phyloP scores from a whole-genome alignment of 2,113 vertebrate genomes.

The Drymodes brunneopygia region DNA sequence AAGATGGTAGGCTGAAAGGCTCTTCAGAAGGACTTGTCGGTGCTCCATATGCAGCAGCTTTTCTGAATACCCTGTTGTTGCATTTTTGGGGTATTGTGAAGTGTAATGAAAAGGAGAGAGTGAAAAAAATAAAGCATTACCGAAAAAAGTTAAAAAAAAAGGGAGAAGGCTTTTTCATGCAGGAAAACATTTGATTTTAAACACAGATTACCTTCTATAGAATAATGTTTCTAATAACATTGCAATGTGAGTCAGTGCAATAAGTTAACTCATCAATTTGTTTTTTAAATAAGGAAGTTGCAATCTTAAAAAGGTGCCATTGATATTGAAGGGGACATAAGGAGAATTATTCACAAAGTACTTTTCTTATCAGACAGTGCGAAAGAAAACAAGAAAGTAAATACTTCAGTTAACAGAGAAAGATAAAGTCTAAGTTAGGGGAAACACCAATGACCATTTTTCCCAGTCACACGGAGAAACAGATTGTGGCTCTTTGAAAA shows the following conservation, averaged over 20 bases:
- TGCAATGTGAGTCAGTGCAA: background rate
- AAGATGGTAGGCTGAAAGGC: background rate
- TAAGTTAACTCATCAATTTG: background rate
- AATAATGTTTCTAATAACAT: background rate
- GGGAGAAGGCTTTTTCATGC: background rate
- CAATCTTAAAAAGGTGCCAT: background rate
- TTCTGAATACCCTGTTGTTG: background rate
- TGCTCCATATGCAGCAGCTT: background rate
- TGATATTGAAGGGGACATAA: background rate
- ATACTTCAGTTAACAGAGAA: background rate
- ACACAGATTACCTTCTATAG: background rate
- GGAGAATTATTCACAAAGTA: background rate
- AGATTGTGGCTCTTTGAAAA: slow-evolving; percentile 14
- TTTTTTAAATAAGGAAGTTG: background rate
- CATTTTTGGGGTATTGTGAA: background rate
- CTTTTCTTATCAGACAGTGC: background rate
- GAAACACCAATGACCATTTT: background rate
- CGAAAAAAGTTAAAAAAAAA: background rate
- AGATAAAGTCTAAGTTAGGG: background rate
- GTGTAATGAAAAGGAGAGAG: background rate
- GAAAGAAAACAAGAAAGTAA: background rate
- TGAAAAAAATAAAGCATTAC: background rate
- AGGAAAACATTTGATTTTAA: background rate
- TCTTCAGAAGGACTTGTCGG: background rate
- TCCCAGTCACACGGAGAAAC: background rate